Evolutionary conservation across 1,140 invertebrate genomes (phyloP).

Genomic region (Acromyrmex charruanus): DNA sequence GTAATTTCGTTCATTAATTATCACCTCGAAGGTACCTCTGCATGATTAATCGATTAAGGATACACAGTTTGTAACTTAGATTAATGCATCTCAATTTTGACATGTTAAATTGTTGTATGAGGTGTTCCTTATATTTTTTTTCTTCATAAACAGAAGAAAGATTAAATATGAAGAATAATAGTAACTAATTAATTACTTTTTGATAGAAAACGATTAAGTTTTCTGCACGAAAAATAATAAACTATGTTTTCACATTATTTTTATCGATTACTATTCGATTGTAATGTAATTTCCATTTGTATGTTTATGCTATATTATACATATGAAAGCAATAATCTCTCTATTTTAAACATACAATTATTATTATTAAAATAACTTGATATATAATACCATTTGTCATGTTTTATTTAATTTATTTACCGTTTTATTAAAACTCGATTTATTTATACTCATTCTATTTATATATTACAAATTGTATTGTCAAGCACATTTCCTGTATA

Average conservation of each 20-base stretch:
- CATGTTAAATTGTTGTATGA: background rate
- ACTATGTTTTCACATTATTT: background rate
- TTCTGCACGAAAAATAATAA: background rate
- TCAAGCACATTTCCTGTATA: background rate
- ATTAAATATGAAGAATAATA: conserved; percentile 8
- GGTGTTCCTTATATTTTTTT: background rate
- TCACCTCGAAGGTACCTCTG: background rate
- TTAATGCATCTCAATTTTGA: conserved; percentile 21
- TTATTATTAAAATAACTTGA: background rate
- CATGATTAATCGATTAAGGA: conserved; percentile 20
- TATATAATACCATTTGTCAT: background rate
- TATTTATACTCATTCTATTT: background rate
- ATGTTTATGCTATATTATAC: background rate
- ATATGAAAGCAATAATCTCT: background rate
- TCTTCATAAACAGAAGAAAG: background rate
- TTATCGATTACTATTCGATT: too few relatives aligned
- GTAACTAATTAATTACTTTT: conserved; percentile 13
- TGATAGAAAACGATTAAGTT: background rate
- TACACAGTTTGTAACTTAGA: background rate
- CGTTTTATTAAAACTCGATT: background rate
- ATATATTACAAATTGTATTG: background rate
- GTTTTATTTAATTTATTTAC: conserved; percentile 11
- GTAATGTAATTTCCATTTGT: background rate
- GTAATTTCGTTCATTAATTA: conserved; percentile 32
- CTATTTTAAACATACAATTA: background rate